phyloP scores from a whole-genome alignment of 1,140 invertebrate species.

The Calosoma granatense region DNA sequence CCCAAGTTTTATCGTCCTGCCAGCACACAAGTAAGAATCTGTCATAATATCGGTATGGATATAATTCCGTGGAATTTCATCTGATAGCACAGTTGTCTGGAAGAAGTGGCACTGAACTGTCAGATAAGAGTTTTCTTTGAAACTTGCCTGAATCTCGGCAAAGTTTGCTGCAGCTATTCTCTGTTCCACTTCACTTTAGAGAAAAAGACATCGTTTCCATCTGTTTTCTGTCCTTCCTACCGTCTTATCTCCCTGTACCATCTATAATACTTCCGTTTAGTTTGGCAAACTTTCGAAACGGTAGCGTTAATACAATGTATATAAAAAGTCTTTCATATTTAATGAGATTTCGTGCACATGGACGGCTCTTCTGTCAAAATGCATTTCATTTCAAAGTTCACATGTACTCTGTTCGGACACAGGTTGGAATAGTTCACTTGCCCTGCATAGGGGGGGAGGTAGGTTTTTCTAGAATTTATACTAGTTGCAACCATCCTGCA shows the following conservation, averaged over 20 bases:
- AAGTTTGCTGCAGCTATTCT: background rate
- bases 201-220: background rate
- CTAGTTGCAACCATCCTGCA: no score
- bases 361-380: background rate
- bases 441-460: no score
- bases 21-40: no score
- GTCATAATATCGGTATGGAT: background rate
- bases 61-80: background rate
- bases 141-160: background rate
- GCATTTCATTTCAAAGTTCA: background rate
- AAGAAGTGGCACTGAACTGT: background rate
- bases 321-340: conserved; percentile 1
- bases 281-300: background rate
- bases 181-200: background rate
- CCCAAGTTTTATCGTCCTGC: no score
- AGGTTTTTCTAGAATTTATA: no score
- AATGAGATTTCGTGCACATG: background rate
- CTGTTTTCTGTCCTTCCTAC: background rate
- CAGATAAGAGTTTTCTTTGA: conserved; percentile 1
- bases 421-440: no score
- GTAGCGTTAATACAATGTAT: background rate
- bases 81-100: background rate
- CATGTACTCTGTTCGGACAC: no score
- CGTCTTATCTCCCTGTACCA: background rate
- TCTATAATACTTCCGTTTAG: conserved; percentile 5